These are phyloP conservation scores for Melipona quadrifasciata DNA, from an alignment of 1,140 invertebrate species.

Conservation along the genomic window DNA sequence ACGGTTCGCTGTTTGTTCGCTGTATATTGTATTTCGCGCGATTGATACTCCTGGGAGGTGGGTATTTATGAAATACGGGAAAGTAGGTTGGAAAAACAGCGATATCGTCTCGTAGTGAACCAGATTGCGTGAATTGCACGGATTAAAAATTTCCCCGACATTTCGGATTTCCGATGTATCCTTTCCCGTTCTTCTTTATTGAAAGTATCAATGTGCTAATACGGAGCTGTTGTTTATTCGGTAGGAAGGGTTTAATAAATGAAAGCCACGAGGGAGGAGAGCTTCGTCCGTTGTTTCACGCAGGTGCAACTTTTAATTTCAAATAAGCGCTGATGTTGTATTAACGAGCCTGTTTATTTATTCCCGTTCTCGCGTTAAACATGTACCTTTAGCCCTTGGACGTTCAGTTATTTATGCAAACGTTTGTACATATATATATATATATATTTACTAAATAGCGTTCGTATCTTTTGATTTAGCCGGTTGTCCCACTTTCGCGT, in stretches of 20 bases:
- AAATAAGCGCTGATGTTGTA: background rate
- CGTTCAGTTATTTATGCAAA: background rate
- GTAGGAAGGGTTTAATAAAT: background rate
- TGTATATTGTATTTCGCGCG: conserved; percentile 4
- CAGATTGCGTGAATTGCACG: background rate
- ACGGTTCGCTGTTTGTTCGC: conserved; percentile 14
- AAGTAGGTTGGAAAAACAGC: conserved; percentile 13
- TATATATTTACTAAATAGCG: background rate
- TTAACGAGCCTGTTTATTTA: background rate
- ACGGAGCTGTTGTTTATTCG: background rate
- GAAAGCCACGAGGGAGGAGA: background rate
- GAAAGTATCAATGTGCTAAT: background rate
- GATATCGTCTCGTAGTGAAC: background rate
- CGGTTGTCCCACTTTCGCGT: background rate
- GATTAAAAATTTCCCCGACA: background rate
- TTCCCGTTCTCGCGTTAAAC: background rate
- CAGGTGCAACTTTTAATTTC: background rate
- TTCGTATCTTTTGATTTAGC: background rate
- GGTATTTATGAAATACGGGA: conserved; percentile 12
- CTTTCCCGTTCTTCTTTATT: background rate
- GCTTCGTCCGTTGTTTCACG: background rate
- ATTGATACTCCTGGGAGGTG: background rate
- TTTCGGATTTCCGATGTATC: background rate
- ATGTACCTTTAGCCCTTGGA: background rate
- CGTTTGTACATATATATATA: background rate